Percentiles rank a stretch among this genome's conserved stretches.
Conservation (phyloP, 2,797 vertebrate genomes). For the Hypotaenidia philippensis region DNA sequence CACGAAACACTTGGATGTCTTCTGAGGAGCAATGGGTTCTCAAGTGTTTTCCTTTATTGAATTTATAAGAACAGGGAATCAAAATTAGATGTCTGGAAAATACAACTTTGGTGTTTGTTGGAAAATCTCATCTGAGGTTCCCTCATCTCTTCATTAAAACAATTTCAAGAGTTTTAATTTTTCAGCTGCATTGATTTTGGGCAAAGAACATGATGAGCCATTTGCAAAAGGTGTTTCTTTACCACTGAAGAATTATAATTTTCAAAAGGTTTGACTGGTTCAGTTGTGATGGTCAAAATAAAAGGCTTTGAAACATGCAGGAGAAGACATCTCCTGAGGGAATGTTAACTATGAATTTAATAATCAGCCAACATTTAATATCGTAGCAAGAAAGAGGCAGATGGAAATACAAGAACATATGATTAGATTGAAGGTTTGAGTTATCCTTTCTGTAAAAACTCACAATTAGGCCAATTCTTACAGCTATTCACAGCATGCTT, state of each 20-base stretch:
- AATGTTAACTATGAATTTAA: background rate
- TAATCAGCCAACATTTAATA: background rate
- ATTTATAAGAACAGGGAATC: conserved; percentile 14
- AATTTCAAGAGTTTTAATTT: background rate
- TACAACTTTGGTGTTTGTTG: background rate
- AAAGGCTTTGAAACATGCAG: background rate
- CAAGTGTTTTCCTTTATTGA: conserved; percentile 40
- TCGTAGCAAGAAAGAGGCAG: background rate
- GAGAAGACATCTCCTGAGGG: background rate
- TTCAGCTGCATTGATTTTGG: background rate
- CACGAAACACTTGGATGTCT: conserved; percentile 32
- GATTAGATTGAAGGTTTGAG: background rate
- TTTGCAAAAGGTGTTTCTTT: background rate
- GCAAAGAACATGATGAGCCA: background rate
- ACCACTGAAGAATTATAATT: background rate
- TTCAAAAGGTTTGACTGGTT: background rate
- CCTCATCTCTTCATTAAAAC: background rate
- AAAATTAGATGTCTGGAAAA: conserved; percentile 13
- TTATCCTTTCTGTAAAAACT: conserved; percentile 6
- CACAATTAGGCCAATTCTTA: background rate
- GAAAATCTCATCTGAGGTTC: background rate
- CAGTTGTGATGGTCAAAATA: background rate
- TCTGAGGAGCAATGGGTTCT: conserved; percentile 35
- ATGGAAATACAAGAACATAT: background rate
- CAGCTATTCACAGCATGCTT: background rate